A percentile compares a stretch with the other conserved stretches of the same genome.
Evolutionary conservation across 2,113 vertebrate species (phyloP).

Genomic region (Tragelaphus imberbis): DNA sequence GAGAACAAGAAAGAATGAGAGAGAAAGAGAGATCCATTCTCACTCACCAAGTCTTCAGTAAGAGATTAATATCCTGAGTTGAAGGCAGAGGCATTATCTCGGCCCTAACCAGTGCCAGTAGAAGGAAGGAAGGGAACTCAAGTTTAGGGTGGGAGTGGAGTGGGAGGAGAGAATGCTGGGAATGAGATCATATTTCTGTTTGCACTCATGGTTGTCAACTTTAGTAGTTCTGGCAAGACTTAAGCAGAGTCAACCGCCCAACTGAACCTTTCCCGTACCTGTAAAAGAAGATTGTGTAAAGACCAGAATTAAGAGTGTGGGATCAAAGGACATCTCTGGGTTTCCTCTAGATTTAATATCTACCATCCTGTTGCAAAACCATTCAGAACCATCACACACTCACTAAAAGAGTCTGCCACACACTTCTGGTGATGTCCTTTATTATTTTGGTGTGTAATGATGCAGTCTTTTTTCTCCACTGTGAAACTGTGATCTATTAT

Average conservation of each 20-base stretch:
- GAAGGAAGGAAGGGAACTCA: neutral
- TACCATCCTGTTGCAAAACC: neutral
- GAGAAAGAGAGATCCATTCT: neutral
- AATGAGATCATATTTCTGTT: neutral
- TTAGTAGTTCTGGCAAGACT: neutral
- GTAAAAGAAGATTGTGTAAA: neutral
- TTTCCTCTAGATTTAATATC: neutral
- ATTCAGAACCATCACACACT: neutral
- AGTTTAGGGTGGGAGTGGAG: neutral
- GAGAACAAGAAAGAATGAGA: neutral
- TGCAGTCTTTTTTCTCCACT: neutral
- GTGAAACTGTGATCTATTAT: neutral
- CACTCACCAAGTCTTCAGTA: neutral
- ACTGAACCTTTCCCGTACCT: neutral
- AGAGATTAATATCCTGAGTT: neutral
- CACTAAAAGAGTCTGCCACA: neutral
- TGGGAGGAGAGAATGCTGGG: neutral
- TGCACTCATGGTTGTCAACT: neutral
- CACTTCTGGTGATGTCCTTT: neutral
- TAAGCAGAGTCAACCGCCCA: neutral
- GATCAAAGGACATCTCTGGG: neutral
- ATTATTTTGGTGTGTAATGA: neutral
- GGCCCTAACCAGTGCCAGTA: neutral
- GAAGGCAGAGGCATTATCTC: neutral
- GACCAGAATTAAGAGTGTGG: neutral